Evolutionary conservation across 2,888 invertebrate species (phyloP).

Genomic region (Tenodera sinensis): DNA sequence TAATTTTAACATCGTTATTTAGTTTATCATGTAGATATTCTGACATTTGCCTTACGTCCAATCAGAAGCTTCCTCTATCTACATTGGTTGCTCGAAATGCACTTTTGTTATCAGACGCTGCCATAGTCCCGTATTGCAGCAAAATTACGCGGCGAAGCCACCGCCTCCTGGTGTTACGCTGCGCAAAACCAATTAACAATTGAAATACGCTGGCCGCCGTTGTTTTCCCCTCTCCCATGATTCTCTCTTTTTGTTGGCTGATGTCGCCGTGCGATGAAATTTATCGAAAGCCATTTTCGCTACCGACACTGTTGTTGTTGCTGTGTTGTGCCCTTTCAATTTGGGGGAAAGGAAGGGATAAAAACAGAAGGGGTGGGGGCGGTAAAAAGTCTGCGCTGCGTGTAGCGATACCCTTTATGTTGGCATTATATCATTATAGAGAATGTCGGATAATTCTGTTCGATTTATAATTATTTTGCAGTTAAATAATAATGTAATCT

Average conservation of each 20-base stretch:
- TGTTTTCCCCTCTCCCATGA: not conserved
- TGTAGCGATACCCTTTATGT: not conserved
- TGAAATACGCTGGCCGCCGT: slow-evolving; percentile 10
- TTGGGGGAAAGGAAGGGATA: not conserved
- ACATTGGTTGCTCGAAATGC: not conserved
- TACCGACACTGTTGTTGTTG: not conserved
- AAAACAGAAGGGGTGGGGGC: not conserved
- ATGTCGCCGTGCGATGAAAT: slow-evolving; percentile 1
- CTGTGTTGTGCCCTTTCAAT: not conserved
- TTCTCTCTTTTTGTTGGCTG: not conserved
- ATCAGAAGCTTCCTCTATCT: not conserved
- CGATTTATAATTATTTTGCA: slow-evolving; percentile 1
- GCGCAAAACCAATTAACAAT: slow-evolving; percentile 24
- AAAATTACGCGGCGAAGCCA: not conserved
- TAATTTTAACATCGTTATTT: not conserved
- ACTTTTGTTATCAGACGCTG: not conserved
- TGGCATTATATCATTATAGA: not conserved
- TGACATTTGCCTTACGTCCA: too few relatives aligned
- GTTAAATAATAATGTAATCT: not conserved
- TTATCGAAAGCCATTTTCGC: slow-evolving; percentile 14
- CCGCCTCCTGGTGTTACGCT: slow-evolving; percentile 16
- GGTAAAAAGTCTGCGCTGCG: not conserved
- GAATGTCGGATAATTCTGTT: not conserved
- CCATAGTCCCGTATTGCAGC: not conserved
- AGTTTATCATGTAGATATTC: not conserved